Conservation (phyloP, 2,888 invertebrate species). For the Plutella xylostella region DNA sequence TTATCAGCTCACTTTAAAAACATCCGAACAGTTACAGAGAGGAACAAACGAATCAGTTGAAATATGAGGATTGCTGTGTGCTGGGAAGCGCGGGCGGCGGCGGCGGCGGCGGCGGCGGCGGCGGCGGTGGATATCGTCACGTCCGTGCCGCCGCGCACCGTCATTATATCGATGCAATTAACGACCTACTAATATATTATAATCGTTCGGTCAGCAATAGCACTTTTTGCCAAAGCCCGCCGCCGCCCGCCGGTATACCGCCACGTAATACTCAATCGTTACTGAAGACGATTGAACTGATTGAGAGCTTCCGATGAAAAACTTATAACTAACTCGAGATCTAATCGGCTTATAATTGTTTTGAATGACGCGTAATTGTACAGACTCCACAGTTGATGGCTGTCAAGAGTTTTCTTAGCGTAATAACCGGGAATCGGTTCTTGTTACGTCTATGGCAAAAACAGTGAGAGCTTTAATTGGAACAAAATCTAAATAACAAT, state of each 20-base stretch:
- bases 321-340: conserved; percentile 9
- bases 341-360: conserved; percentile 4
- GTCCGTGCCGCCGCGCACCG: conserved; percentile 51
- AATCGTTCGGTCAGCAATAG: conserved; percentile 62
- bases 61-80: background rate
- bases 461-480: background rate
- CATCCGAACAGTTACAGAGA: no score
- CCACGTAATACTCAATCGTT: conserved; percentile 23
- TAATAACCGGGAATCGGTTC: background rate
- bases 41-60: background rate
- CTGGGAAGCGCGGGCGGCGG: background rate
- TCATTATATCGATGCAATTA: conserved; percentile 69
- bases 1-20: no score
- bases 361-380: no score
- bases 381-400: no score
- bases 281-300: conserved; percentile 34
- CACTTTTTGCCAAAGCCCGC: conserved; percentile 57
- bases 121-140: conserved; percentile 64
- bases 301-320: conserved; percentile 34
- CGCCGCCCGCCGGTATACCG: conserved; percentile 38
- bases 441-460: background rate
- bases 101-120: conserved; percentile 37
- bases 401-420: no score
- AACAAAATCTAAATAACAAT: no score
- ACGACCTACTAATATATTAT: conserved; percentile 68